These are phyloP conservation scores for Cyrtorhinus lividipennis DNA, from an alignment of 1,140 invertebrate species.

Conservation along the genomic window DNA sequence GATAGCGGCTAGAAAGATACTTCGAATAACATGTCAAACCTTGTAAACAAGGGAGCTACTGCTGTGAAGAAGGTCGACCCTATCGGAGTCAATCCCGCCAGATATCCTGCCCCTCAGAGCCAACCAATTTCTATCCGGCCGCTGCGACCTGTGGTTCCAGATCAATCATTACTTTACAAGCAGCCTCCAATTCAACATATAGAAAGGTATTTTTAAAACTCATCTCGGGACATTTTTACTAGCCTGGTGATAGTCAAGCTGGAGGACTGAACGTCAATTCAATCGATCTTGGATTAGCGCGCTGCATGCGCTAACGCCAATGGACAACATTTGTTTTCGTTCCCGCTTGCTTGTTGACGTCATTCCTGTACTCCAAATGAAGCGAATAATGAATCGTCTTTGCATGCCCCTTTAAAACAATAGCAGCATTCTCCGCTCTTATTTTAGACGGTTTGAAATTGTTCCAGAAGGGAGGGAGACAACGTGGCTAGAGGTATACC, in stretches of 20 bases:
- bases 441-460: no score
- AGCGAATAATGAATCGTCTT: no score
- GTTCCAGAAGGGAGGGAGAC: conserved; percentile 13
- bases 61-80: conserved; percentile 20
- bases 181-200: conserved; percentile 13
- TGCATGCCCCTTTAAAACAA: no score
- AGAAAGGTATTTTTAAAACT: conserved; percentile 2
- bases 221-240: no score
- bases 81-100: neutral
- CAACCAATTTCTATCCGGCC: neutral
- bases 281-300: no score
- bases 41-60: conserved; percentile 17
- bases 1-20: neutral
- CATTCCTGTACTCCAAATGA: no score
- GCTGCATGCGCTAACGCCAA: no score
- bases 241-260: no score
- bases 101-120: neutral
- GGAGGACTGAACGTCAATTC: no score
- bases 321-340: no score
- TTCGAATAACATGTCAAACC: conserved; percentile 17
- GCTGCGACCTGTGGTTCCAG: neutral
- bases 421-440: no score
- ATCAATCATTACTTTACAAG: conserved; percentile 2
- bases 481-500: conserved; percentile 7
- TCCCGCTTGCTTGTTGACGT: no score